Evolutionary conservation across 2,113 vertebrate genomes (phyloP).

Genomic region (Heterochromis multidens): DNA sequence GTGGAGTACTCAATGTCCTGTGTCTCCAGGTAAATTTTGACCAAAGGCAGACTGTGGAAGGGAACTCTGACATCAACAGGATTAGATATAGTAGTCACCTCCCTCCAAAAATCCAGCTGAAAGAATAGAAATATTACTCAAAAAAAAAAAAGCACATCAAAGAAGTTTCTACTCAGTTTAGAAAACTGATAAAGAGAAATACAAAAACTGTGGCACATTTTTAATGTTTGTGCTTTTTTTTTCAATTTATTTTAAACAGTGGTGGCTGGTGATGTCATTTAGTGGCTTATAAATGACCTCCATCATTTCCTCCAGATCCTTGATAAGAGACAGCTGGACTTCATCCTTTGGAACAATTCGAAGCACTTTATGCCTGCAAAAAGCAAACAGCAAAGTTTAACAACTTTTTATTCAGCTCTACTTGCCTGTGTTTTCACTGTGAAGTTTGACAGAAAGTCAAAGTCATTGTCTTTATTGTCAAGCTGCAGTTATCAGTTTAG

Average conservation of each 20-base stretch:
- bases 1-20: conserved; percentile 72
- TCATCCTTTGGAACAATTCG: conserved; percentile 74
- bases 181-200: background rate
- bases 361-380: conserved; percentile 87
- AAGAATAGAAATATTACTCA: background rate
- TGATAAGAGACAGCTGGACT: conserved; percentile 75
- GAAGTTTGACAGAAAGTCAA: background rate
- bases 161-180: background rate
- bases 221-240: background rate
- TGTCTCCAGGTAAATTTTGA: conserved; percentile 79
- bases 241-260: background rate
- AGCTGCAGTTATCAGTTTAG: background rate
- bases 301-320: conserved; percentile 63
- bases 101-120: conserved; percentile 88
- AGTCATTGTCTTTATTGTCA: background rate
- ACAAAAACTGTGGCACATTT: background rate
- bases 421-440: background rate
- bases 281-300: conserved; percentile 64
- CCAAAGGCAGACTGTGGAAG: conserved; percentile 64
- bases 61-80: conserved; percentile 83
- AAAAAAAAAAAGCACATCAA: background rate
- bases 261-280: background rate
- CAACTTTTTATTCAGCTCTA: background rate
- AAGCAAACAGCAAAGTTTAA: background rate
- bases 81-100: conserved; percentile 48